Percentiles rank a stretch among this genome's conserved stretches.
Evolutionary conservation across 2,113 vertebrate species (phyloP).

Genomic region (Pelecanus crispus): DNA sequence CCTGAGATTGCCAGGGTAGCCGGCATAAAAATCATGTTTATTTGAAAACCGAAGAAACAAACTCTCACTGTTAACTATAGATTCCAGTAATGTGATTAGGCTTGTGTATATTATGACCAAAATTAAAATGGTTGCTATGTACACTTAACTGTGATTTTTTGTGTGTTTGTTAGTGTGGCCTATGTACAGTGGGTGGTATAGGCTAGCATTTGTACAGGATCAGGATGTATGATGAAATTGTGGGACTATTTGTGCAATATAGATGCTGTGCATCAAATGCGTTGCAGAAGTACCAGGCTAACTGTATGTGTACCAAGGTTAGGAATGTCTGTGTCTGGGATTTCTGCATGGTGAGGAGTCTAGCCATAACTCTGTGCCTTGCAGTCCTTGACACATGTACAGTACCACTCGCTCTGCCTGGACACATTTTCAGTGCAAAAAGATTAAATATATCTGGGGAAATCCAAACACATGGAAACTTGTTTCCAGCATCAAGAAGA

Average conservation of each 20-base stretch:
- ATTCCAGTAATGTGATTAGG: not conserved
- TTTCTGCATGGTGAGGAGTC: not conserved
- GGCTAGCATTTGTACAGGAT: not conserved
- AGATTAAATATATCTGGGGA: not conserved
- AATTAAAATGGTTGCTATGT: not conserved
- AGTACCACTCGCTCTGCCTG: not conserved
- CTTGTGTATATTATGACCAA: not conserved
- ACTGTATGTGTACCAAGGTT: not conserved
- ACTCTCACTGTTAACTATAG: accelerated
- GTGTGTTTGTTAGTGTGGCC: not conserved
- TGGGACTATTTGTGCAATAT: not conserved
- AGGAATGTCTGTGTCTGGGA: not conserved
- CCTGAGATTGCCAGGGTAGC: not conserved
- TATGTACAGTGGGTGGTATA: not conserved
- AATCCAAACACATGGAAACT: not conserved
- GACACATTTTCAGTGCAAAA: not conserved
- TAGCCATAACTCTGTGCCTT: not conserved
- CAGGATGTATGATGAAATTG: not conserved
- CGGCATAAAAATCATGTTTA: not conserved
- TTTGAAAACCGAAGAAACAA: not conserved
- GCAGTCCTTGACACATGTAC: not conserved
- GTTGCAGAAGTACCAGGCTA: not conserved
- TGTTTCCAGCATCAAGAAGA: not conserved
- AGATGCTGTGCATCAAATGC: not conserved
- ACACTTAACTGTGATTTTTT: not conserved